phyloP scores from a whole-genome alignment of 1,140 invertebrate species.

The Philaenus spumarius region DNA sequence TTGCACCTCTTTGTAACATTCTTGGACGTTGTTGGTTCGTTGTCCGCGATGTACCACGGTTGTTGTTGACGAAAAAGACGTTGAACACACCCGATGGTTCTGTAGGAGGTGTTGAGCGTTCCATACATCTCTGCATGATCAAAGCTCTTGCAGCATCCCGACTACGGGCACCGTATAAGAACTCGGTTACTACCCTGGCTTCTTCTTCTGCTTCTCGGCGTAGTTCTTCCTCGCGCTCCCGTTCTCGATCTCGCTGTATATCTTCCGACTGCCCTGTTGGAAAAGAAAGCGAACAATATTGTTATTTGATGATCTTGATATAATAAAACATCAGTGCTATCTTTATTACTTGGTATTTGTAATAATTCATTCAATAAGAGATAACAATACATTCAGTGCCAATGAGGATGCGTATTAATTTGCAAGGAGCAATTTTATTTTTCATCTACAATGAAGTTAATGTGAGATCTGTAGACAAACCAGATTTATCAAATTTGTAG shows the following conservation, averaged over 20 bases:
- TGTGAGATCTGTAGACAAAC: too few relatives aligned
- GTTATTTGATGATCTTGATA: too few relatives aligned
- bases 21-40: slow-evolving; percentile 26
- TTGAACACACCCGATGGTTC: slow-evolving; percentile 23
- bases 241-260: neutral
- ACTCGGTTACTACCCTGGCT: slow-evolving; percentile 48
- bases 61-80: slow-evolving; percentile 19
- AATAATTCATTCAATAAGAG: too few relatives aligned
- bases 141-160: slow-evolving; percentile 43
- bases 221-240: slow-evolving; percentile 40
- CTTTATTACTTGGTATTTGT: too few relatives aligned
- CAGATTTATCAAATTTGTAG: too few relatives aligned
- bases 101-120: slow-evolving; percentile 29
- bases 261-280: slow-evolving; percentile 5
- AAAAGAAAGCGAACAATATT: too few relatives aligned
- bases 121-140: slow-evolving; percentile 42
- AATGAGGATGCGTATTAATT: too few relatives aligned
- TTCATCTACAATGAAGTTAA: too few relatives aligned
- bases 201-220: slow-evolving; percentile 40
- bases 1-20: slow-evolving; percentile 43
- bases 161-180: slow-evolving; percentile 47
- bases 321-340: too few relatives aligned
- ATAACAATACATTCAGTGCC: too few relatives aligned
- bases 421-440: too few relatives aligned
- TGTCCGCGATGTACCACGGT: slow-evolving; percentile 1